A percentile compares a stretch with the other conserved stretches of the same genome.
phyloP scores from a whole-genome alignment of 2,113 vertebrate species.

The Scolopax mira region DNA sequence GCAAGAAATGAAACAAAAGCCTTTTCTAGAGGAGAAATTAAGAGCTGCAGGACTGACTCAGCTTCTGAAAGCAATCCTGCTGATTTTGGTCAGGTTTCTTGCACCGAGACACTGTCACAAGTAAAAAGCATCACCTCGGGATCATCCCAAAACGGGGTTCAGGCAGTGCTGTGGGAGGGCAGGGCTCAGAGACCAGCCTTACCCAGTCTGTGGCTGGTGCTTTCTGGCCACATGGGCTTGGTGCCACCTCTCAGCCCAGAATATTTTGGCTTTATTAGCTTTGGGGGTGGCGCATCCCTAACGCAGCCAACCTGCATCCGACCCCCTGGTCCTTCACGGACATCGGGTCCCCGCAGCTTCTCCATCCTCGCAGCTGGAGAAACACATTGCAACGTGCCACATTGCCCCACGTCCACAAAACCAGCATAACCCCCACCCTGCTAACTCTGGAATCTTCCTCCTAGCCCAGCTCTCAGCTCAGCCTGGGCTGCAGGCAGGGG shows the following conservation, averaged over 20 bases:
- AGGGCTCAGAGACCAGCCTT: background rate
- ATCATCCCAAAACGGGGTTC: background rate
- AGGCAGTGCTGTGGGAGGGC: background rate
- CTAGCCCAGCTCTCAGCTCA: background rate
- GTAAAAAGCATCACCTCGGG: background rate
- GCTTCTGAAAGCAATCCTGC: background rate
- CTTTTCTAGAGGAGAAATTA: background rate
- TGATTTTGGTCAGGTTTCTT: background rate
- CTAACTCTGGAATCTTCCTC: background rate
- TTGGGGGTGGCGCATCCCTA: background rate
- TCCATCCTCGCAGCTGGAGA: background rate
- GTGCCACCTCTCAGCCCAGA: background rate
- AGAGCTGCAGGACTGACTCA: background rate
- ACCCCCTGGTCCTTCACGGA: background rate
- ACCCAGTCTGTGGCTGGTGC: background rate
- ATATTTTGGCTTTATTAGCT: background rate
- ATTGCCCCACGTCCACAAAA: background rate
- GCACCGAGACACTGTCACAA: background rate
- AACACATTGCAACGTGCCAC: rapidly evolving
- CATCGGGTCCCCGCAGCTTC: background rate
- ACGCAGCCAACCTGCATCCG: background rate
- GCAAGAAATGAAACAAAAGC: background rate
- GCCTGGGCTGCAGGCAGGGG: background rate
- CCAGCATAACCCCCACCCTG: background rate
- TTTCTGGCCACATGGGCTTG: background rate